Base-by-base conservation (phyloP, 2,113 vertebrate genomes). In the Lonchura striata region DNA sequence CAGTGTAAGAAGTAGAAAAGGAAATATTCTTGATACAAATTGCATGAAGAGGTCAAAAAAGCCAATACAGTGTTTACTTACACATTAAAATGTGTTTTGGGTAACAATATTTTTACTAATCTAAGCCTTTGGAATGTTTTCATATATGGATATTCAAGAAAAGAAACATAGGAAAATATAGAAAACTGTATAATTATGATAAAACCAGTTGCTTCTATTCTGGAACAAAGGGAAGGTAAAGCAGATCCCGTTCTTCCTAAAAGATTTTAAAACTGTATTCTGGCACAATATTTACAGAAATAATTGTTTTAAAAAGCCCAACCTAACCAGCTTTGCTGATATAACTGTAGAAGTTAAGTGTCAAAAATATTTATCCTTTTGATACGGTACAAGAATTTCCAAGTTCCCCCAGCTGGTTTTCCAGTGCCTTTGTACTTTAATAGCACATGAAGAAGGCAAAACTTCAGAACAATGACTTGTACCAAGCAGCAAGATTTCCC, bases 151-250 rank as follows among this genome's bases (percentile, higher is more conserved):
- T 68, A 22, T 47, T 90, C 30, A 84, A 81, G 71, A 85, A 82
- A 46, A 83, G 68, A 69, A 89, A 68, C 31, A 7, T 22, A 57
- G n/a, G 68, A 61, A 66, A 82, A 57, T 16, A 72, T 11, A 81
- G 59, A 46, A 64, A 63, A 60, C 22, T 21, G 10, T 41, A 18
- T 77, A 61, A 53, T 54, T 78, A 63, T 53, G 61, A 76, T 60
- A 76, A 93, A 82, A 95, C 47, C 27, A 78, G 12, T 41, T 41
- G 71, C 68, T 90, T 85, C 69, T 96, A 15, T 80, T 81, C 85
- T 93, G 56, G 84, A 78, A 92, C 66, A 94, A 95, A 92, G 92
- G 87, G 94, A 78, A 96, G 70, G 39, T 96, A 18, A 61, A 97
- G 91, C 85, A 96, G 71, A 77, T 85, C 93, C 47, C 6, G 10